Base-by-base conservation (phyloP, 2,113 vertebrate genomes). In the Gallinago undulata region DNA sequence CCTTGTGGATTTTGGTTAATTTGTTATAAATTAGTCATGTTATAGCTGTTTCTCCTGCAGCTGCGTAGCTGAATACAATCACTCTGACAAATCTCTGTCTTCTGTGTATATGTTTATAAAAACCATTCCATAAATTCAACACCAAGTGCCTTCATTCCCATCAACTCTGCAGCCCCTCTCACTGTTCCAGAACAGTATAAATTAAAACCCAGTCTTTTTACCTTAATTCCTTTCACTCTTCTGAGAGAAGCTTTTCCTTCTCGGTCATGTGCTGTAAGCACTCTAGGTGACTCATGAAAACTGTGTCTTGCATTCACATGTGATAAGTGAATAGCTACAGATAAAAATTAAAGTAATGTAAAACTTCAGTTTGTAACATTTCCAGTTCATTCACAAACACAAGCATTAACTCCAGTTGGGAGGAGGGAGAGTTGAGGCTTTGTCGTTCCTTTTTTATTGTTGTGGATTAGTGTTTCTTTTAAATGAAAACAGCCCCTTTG, bases 401-500 rank as follows among this genome's bases (percentile, higher is more conserved):
- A 45, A 57, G 81, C 80, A 76, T 69, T 76, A 90, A 57, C 74
- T 92, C 28, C 30, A 72, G 6, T n/a, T n/a, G 7, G 17, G 57
- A 67, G 21, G 6, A 28, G 43, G 51, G n/a, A 89, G 67, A 83
- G 69, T 4, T 56, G 74, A 84, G 45, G 81, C 78, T 81, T 94
- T 86, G 33, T 94, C 95, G 82, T 97, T 97, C 90, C 90, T 80
- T 81, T 94, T 97, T 95, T 87, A 96, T 96, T 97, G 94, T 97
- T 97, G 90, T 95, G 93, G 96, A 93, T 97, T 95, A 96, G 96
- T 97, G 66, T 97, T 97, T 96, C 96, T 97, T 96, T 96, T 97
- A 98, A 98, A 97, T 97, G 96, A 97, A 98, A 98, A 97, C 97
- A 98, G 98, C 86, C 83, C 94, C 91, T 96, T 88, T 94, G 96